A percentile compares a stretch with the other conserved stretches of the same genome.
Conservation (phyloP, 2,888 invertebrate genomes). For the Protodeltote pygarga region DNA sequence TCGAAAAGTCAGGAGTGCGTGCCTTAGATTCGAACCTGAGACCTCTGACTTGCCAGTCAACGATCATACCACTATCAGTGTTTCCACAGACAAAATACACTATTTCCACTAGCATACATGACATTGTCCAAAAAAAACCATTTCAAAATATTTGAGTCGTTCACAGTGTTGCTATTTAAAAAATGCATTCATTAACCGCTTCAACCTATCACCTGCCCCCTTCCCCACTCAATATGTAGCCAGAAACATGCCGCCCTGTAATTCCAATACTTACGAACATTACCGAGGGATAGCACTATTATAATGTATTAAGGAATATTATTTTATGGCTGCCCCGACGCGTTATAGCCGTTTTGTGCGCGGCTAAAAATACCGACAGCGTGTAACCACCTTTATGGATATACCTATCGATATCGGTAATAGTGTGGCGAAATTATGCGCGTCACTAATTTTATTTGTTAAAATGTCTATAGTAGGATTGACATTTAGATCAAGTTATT, state of each 20-base stretch:
- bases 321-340: slow-evolving; percentile 79
- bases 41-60: no score
- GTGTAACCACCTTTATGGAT: slow-evolving; percentile 44
- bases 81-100: no score
- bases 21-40: no score
- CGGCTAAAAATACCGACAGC: slow-evolving; percentile 76
- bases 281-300: slow-evolving; percentile 83
- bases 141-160: no score
- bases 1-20: no score
- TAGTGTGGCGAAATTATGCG: slow-evolving; percentile 30
- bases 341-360: slow-evolving; percentile 74
- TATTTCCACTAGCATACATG: no score
- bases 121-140: no score
- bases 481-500: not conserved
- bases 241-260: slow-evolving; percentile 82
- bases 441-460: slow-evolving; percentile 47
- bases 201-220: slow-evolving; percentile 49
- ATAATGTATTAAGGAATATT: slow-evolving; percentile 86
- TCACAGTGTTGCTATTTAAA: not conserved
- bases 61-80: no score
- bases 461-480: no score
- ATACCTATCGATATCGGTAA: slow-evolving; percentile 37
- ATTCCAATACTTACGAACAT: slow-evolving; percentile 85
- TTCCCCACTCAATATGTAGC: slow-evolving; percentile 66
- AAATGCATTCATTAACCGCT: slow-evolving; percentile 6